Evolutionary conservation across 1,140 invertebrate genomes (phyloP).

Genomic region (Lasaia peninsularis): DNA sequence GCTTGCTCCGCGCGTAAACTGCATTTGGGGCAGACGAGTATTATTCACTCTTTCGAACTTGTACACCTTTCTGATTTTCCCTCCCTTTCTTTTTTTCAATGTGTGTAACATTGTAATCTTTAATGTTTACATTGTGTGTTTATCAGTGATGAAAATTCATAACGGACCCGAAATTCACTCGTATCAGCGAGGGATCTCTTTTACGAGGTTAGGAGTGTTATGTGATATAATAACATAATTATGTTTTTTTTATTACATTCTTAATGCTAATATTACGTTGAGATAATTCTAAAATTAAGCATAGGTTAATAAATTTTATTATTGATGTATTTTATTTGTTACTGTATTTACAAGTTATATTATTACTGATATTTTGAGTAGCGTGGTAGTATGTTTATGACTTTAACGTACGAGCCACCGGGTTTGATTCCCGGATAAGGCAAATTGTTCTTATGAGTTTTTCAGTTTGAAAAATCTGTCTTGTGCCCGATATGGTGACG

Average conservation of each 20-base stretch:
- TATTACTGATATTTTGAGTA: no score
- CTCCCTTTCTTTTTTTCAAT: constrained; percentile 35
- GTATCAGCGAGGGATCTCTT: constrained; percentile 24
- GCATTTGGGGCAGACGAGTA: constrained; percentile 57
- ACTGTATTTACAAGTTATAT: no score
- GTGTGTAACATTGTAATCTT: constrained; percentile 46
- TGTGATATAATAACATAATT: neutral
- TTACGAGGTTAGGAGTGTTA: constrained; percentile 19
- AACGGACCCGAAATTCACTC: constrained; percentile 19
- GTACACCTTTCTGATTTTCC: constrained; percentile 23
- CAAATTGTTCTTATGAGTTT: no score
- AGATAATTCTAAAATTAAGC: constrained; percentile 1
- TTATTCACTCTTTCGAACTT: constrained; percentile 38
- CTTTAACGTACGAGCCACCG: no score
- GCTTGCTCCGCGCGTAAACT: constrained; percentile 51
- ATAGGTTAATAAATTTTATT: no score
- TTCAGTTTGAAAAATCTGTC: no score
- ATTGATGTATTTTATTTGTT: no score
- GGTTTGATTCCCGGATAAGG: no score
- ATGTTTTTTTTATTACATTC: neutral
- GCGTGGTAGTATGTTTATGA: no score
- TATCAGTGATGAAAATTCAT: constrained; percentile 32
- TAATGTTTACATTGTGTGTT: constrained; percentile 58
- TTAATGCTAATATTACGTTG: neutral
- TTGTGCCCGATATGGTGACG: no score